Percentiles rank a stretch among this genome's conserved stretches.
Conservation (phyloP, 2,797 vertebrate species). For the Eulemur mongoz region DNA sequence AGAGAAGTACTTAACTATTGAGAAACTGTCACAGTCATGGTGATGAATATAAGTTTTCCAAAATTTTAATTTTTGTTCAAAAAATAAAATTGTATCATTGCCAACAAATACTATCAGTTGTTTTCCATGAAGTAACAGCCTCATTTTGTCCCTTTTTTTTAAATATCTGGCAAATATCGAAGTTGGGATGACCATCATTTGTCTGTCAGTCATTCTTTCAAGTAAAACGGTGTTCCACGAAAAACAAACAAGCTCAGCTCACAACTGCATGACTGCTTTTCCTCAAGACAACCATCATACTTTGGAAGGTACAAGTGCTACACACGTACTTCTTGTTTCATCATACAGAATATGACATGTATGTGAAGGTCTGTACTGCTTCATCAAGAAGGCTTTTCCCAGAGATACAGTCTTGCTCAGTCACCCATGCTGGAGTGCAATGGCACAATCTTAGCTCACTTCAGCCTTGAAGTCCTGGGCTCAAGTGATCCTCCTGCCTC, state of each 20-base stretch:
- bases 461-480: too few species aligned
- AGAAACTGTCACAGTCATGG: neutral
- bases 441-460: too few species aligned
- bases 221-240: neutral
- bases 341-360: neutral
- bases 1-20: conserved; percentile 35
- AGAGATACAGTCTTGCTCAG: too few species aligned
- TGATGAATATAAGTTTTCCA: neutral
- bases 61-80: conserved; percentile 29
- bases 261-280: neutral
- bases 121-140: conserved; percentile 44
- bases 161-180: conserved; percentile 25
- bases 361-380: neutral
- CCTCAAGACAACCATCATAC: neutral
- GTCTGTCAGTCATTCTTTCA: neutral
- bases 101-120: conserved; percentile 1
- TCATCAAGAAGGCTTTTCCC: neutral
- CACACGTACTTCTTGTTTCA: neutral
- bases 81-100: conserved; percentile 50
- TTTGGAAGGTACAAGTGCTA: neutral
- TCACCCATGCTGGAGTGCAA: too few species aligned
- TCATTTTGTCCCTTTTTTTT: conserved; percentile 30
- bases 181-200: neutral
- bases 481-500: too few species aligned
- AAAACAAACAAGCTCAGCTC: conserved; percentile 29